Conservation (phyloP, 2,797 vertebrate genomes). For the Phrynocephalus guinanensis region DNA sequence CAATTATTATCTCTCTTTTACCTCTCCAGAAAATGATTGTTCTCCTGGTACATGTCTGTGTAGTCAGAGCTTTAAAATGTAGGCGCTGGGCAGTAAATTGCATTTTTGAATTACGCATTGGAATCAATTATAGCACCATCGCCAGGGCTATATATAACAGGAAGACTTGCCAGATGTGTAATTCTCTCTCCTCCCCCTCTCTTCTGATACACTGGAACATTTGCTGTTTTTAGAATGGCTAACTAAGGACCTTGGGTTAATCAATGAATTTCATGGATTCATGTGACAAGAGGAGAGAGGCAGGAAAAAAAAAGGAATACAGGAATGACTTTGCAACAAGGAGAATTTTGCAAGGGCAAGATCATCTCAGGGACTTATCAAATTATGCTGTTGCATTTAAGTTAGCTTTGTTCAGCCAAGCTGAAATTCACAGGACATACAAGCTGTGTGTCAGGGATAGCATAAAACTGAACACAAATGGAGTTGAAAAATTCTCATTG, state of each 20-base stretch:
- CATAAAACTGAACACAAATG: not conserved
- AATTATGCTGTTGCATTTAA: slow-evolving; percentile 44
- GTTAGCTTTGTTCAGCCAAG: slow-evolving; percentile 29
- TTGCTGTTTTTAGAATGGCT: slow-evolving; percentile 60
- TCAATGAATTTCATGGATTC: slow-evolving; percentile 69
- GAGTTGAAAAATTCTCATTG: not conserved
- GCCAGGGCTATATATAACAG: slow-evolving; percentile 74
- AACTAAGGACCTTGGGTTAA: slow-evolving; percentile 68
- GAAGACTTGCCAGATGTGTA: slow-evolving; percentile 71
- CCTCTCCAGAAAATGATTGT: slow-evolving; percentile 71
- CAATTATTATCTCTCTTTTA: slow-evolving; percentile 75
- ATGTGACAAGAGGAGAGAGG: slow-evolving; percentile 63
- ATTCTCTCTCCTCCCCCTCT: slow-evolving; percentile 50
- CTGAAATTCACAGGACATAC: not conserved
- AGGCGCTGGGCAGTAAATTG: slow-evolving; percentile 78
- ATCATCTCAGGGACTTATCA: slow-evolving; percentile 38
- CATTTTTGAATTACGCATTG: slow-evolving; percentile 69
- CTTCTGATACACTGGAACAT: slow-evolving; percentile 67
- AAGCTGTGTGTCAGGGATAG: not conserved
- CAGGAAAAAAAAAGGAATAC: slow-evolving; percentile 39
- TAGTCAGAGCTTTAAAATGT: slow-evolving; percentile 76
- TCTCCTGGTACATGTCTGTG: slow-evolving; percentile 74
- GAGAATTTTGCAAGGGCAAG: slow-evolving; percentile 60
- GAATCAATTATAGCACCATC: slow-evolving; percentile 77
- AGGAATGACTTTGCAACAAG: slow-evolving; percentile 65